Evolutionary conservation across 1,140 invertebrate species (phyloP).

Genomic region (Aculops lycopersici): DNA sequence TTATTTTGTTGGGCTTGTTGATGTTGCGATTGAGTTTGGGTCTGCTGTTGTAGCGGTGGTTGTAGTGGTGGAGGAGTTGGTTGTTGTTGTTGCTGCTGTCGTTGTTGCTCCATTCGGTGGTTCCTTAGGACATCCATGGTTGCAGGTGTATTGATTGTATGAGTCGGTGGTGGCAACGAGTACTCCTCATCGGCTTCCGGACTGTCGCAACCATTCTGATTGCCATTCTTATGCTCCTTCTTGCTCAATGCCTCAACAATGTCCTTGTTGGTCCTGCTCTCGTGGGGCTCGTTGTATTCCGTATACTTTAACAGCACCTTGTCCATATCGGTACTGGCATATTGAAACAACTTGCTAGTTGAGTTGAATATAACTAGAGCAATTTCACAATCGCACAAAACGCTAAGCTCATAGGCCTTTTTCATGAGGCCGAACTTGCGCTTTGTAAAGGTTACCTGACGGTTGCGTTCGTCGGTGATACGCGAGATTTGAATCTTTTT

Average conservation of each 20-base stretch:
- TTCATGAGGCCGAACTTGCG: slow-evolving; percentile 99
- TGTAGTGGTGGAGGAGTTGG: neutral
- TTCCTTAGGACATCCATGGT: too few species aligned
- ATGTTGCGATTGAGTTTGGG: neutral
- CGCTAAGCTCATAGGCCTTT: slow-evolving; percentile 94
- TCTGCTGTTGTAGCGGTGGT: neutral
- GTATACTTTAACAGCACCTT: slow-evolving; percentile 98
- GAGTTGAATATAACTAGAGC: slow-evolving; percentile 98
- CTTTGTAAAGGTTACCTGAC: slow-evolving; percentile 99
- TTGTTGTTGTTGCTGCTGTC: neutral
- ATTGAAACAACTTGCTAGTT: slow-evolving; percentile 96
- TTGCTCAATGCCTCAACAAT: slow-evolving; percentile 45
- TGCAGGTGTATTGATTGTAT: too few species aligned
- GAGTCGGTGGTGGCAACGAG: too few species aligned
- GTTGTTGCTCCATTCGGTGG: neutral
- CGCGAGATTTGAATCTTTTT: slow-evolving; percentile 99
- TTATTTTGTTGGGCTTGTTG: neutral
- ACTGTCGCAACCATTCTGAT: slow-evolving; percentile 72
- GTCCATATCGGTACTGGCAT: slow-evolving; percentile 97
- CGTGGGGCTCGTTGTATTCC: slow-evolving; percentile 98
- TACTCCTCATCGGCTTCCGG: slow-evolving; percentile 54
- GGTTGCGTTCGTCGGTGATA: slow-evolving; percentile 92
- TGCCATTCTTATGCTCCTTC: slow-evolving; percentile 37
- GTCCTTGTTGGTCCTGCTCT: slow-evolving; percentile 96
- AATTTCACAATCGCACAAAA: slow-evolving; percentile 96